These are phyloP conservation scores for Oegoconia quadripuncta DNA, from an alignment of 2,888 invertebrate species.

Conservation along the genomic window DNA sequence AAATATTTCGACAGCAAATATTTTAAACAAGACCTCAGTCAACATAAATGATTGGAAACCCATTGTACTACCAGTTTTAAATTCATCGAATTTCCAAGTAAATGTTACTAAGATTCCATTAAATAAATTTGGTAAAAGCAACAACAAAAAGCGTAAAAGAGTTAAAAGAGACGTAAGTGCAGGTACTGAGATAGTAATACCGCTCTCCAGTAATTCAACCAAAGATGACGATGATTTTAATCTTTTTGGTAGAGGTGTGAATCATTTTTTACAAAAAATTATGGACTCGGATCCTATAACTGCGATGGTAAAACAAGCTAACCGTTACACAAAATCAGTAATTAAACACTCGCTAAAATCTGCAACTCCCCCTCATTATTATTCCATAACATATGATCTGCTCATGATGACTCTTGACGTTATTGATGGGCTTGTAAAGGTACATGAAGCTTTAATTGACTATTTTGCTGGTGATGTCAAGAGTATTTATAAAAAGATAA, in stretches of 20 bases:
- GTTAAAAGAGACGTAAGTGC: constrained; percentile 9
- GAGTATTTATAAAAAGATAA: constrained; percentile 19
- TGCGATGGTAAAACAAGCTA: constrained; percentile 33
- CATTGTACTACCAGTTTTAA: constrained; percentile 34
- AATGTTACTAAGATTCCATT: constrained; percentile 19
- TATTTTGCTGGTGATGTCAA: constrained; percentile 25
- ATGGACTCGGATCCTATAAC: constrained; percentile 37
- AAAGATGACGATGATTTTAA: background rate
- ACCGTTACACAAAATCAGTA: constrained; percentile 41
- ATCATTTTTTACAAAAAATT: constrained; percentile 37
- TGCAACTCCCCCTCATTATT: constrained; percentile 49
- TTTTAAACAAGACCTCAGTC: constrained; percentile 25
- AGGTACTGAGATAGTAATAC: background rate
- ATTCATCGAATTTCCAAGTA: constrained; percentile 28
- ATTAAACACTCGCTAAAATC: constrained; percentile 40
- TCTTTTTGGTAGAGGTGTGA: constrained; percentile 29
- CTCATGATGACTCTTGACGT: constrained; percentile 53
- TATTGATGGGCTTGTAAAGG: constrained; percentile 50
- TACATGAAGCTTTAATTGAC: constrained; percentile 40
- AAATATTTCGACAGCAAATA: constrained; percentile 24
- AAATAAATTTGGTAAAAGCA: background rate
- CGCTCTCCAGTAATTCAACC: background rate
- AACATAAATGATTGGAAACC: constrained; percentile 59
- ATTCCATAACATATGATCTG: constrained; percentile 48
- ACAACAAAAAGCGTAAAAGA: constrained; percentile 20